Evolutionary conservation across 2,797 vertebrate genomes (phyloP).

Genomic region (Alouatta caraya): DNA sequence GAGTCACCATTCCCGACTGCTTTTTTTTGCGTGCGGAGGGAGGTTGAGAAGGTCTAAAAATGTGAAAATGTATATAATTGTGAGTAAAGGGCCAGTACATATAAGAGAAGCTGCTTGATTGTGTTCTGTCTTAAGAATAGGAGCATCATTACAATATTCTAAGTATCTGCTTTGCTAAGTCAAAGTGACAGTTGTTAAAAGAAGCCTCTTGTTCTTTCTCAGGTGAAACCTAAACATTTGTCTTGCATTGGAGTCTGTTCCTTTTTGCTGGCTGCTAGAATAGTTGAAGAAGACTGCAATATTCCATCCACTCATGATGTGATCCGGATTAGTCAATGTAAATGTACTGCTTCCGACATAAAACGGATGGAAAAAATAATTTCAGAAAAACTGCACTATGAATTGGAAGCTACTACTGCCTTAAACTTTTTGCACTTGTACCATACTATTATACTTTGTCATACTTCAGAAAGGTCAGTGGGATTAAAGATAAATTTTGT

Average conservation of each 20-base stretch:
- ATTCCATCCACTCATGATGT: constrained; percentile 91
- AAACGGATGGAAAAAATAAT: constrained; percentile 97
- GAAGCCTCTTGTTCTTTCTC: not conserved
- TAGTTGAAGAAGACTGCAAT: constrained; percentile 93
- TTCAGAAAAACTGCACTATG: constrained; percentile 94
- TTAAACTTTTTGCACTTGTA: constrained; percentile 98
- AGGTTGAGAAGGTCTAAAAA: not conserved
- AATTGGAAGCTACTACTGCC: constrained; percentile 96
- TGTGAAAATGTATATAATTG: constrained; percentile 11
- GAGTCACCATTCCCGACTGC: not conserved
- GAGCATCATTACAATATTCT: not conserved
- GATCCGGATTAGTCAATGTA: constrained; percentile 97
- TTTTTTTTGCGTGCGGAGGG: too few relatives aligned
- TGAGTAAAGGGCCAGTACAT: not conserved
- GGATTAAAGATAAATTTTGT: not conserved
- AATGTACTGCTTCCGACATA: constrained; percentile 96
- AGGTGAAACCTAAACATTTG: constrained; percentile 98
- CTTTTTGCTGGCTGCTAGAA: constrained; percentile 93
- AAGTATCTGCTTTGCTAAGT: not conserved
- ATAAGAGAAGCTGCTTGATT: not conserved
- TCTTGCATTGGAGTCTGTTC: constrained; percentile 96
- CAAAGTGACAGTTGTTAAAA: constrained; percentile 1
- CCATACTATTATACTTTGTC: constrained; percentile 90
- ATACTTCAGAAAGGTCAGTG: constrained; percentile 92
- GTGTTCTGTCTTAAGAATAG: not conserved